Evolutionary conservation across 1,140 invertebrate genomes (phyloP).

Genomic region (Lutraria rhynchaena): DNA sequence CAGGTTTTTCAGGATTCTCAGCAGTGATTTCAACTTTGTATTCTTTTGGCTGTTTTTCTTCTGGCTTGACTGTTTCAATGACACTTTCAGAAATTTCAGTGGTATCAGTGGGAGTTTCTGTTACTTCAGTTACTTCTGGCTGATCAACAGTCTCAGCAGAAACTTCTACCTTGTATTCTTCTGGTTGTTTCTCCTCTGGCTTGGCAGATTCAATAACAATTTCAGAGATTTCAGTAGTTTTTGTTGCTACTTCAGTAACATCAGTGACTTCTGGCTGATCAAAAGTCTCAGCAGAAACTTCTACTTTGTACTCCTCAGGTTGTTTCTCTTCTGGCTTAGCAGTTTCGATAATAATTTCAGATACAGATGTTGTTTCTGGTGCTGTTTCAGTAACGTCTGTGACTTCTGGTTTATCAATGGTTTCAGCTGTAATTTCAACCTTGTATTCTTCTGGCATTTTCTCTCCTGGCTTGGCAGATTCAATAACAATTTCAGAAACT

Average conservation of each 20-base stretch:
- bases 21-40: slow-evolving; percentile 48
- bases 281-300: slow-evolving; percentile 28
- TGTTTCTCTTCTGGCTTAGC: slow-evolving; percentile 31
- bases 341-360: slow-evolving; percentile 62
- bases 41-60: slow-evolving; percentile 47
- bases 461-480: slow-evolving; percentile 38
- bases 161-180: slow-evolving; percentile 63
- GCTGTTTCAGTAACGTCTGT: slow-evolving; percentile 25
- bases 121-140: slow-evolving; percentile 62
- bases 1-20: slow-evolving; percentile 35
- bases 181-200: slow-evolving; percentile 54
- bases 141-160: slow-evolving; percentile 64
- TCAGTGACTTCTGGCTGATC: slow-evolving; percentile 71
- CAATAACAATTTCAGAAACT: slow-evolving; percentile 59
- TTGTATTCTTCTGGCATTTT: slow-evolving; percentile 39
- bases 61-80: slow-evolving; percentile 17
- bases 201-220: slow-evolving; percentile 52
- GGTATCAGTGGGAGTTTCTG: slow-evolving; percentile 37
- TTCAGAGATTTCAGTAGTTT: slow-evolving; percentile 47
- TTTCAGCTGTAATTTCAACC: slow-evolving; percentile 50
- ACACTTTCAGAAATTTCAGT: slow-evolving; percentile 55
- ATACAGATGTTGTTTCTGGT: slow-evolving; percentile 14
- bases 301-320: slow-evolving; percentile 48
- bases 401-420: slow-evolving; percentile 25
- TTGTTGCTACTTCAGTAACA: slow-evolving; percentile 33